Evolutionary conservation across 2,797 vertebrate genomes (phyloP).

Genomic region (Cyclura pinguis): DNA sequence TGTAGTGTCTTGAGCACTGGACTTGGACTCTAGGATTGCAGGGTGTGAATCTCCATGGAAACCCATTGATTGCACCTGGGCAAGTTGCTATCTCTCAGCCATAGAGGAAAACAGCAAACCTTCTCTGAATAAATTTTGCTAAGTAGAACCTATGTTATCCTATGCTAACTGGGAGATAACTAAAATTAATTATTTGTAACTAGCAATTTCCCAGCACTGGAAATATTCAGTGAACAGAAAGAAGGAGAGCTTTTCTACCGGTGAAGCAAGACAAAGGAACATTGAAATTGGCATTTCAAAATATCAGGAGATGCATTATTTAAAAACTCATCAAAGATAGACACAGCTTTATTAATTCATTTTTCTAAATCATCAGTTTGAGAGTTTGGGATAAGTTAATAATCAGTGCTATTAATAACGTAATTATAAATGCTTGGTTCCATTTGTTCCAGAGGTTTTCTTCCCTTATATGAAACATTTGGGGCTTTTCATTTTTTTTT

Average conservation of each 20-base stretch:
- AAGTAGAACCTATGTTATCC: no score
- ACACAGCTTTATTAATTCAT: slow-evolving; percentile 56
- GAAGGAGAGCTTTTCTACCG: slow-evolving; percentile 5
- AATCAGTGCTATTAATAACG: slow-evolving; percentile 54
- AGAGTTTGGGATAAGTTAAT: slow-evolving; percentile 42
- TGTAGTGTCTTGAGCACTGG: no score
- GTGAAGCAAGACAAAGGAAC: slow-evolving; percentile 43
- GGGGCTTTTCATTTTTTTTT: slow-evolving; percentile 5
- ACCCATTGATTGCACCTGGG: no score
- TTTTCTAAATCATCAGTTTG: slow-evolving; percentile 33
- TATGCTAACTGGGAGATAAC: no score
- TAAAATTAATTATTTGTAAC: neutral
- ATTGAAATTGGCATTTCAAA: slow-evolving; percentile 55
- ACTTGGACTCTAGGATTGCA: no score
- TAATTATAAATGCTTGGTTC: slow-evolving; percentile 51
- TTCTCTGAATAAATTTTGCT: no score
- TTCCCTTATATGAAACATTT: slow-evolving; percentile 42
- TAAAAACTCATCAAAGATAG: slow-evolving; percentile 51
- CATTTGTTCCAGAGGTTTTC: slow-evolving; percentile 37
- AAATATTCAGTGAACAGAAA: slow-evolving; percentile 4
- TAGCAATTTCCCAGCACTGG: neutral
- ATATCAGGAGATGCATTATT: slow-evolving; percentile 48
- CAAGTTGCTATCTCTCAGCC: no score
- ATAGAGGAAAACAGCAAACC: no score
- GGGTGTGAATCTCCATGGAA: no score